These are phyloP conservation scores for Mizuhopecten yessoensis DNA, from an alignment of 1,140 invertebrate genomes.

Conservation along the genomic window DNA sequence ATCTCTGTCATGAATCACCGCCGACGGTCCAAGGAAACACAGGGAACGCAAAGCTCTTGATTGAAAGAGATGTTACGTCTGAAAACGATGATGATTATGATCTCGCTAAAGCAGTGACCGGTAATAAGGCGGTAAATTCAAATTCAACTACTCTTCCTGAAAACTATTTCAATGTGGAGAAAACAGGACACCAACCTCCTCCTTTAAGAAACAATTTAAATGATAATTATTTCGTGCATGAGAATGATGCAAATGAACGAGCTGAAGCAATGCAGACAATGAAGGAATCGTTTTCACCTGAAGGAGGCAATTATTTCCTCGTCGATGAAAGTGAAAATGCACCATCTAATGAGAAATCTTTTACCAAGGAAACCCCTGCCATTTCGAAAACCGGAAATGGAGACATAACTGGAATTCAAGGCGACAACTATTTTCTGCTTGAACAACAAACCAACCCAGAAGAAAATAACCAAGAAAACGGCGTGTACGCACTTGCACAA, in stretches of 20 bases:
- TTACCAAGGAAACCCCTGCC: neutral
- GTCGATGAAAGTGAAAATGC: neutral
- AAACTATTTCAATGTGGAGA: neutral
- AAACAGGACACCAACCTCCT: no score
- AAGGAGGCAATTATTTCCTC: neutral
- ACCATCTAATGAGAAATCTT: no score
- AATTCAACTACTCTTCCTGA: neutral
- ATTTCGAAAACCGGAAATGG: neutral
- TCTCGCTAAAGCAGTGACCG: neutral
- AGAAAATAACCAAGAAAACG: neutral
- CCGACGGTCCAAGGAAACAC: no score
- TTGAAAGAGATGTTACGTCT: no score
- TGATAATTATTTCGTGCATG: no score
- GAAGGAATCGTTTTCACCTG: neutral
- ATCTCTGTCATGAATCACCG: no score
- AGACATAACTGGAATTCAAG: neutral
- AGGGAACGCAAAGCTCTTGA: no score
- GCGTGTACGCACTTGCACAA: neutral
- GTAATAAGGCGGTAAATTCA: neutral
- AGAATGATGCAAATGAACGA: neutral
- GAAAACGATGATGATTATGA: slow-evolving; percentile 2
- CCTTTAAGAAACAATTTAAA: no score
- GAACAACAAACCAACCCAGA: neutral
- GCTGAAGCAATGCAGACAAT: neutral
- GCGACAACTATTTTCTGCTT: neutral